Evolutionary conservation across 2,113 vertebrate species (phyloP).

Genomic region (Bostrychus sinensis): DNA sequence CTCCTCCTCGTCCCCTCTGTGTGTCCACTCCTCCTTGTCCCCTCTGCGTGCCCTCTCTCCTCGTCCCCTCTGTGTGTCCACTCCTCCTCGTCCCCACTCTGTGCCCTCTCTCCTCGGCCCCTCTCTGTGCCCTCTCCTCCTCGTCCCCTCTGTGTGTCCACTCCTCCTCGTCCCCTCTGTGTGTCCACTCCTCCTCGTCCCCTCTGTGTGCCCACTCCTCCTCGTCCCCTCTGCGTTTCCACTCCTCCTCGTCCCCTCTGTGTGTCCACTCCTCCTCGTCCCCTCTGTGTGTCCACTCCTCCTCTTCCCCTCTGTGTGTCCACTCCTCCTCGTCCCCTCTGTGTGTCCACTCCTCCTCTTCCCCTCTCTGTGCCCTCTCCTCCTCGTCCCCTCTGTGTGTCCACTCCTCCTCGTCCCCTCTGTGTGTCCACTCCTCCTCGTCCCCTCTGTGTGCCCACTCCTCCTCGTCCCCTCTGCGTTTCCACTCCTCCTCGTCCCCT

Average conservation of each 20-base stretch:
- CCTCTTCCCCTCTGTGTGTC: conserved; percentile 26
- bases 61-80: no score
- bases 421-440: conserved; percentile 33
- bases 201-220: conserved; percentile 27
- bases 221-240: conserved; percentile 26
- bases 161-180: background rate
- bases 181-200: conserved; percentile 36
- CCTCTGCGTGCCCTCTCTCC: conserved; percentile 3
- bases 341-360: conserved; percentile 33
- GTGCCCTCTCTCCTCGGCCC: conserved; percentile 45
- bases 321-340: background rate
- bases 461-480: conserved; percentile 27
- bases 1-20: conserved; percentile 39
- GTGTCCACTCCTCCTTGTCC: conserved; percentile 34
- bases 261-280: conserved; percentile 37
- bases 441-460: conserved; percentile 37
- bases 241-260: background rate
- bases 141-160: conserved; percentile 24
- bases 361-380: conserved; percentile 37
- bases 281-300: conserved; percentile 29
- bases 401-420: background rate
- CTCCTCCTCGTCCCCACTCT: conserved; percentile 15
- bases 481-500: background rate
- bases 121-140: conserved; percentile 26
- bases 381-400: conserved; percentile 26